Percentiles rank a stretch among this genome's conserved stretches.
Evolutionary conservation across 2,797 vertebrate species (phyloP).

Genomic region (Masticophis lateralis): DNA sequence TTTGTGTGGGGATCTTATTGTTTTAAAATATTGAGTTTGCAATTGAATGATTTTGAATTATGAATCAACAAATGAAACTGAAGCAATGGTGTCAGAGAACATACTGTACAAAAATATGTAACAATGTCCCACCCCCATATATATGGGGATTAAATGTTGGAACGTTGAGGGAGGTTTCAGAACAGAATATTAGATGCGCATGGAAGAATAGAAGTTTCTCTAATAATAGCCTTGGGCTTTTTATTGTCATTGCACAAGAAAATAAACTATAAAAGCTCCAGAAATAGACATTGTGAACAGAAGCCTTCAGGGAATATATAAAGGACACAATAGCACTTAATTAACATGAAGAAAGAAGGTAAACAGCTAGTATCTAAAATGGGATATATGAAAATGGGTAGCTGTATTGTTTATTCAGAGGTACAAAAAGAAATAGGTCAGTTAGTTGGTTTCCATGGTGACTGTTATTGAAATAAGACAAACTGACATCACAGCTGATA

Average conservation of each 20-base stretch:
- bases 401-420: slow-evolving; percentile 62
- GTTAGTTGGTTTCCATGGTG: slow-evolving; percentile 74
- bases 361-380: slow-evolving; percentile 41
- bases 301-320: not conserved
- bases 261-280: slow-evolving; percentile 28
- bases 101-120: not conserved
- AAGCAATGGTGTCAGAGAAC: not conserved
- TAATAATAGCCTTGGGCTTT: slow-evolving; percentile 17
- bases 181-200: not conserved
- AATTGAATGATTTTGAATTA: not conserved
- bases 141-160: not conserved
- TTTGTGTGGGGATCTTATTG: not conserved
- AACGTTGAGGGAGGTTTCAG: not conserved
- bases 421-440: slow-evolving; percentile 71
- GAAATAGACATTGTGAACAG: slow-evolving; percentile 26
- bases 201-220: slow-evolving; percentile 35
- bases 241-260: not conserved
- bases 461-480: slow-evolving; percentile 70
- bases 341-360: slow-evolving; percentile 26
- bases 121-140: not conserved
- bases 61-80: not conserved
- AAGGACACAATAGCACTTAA: not conserved
- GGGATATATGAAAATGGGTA: slow-evolving; percentile 54
- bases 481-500: slow-evolving; percentile 64
- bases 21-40: not conserved